Percentiles rank a stretch among this genome's conserved stretches.
Conservation (phyloP, 2,888 invertebrate species). For the Lithophane ornitopus region DNA sequence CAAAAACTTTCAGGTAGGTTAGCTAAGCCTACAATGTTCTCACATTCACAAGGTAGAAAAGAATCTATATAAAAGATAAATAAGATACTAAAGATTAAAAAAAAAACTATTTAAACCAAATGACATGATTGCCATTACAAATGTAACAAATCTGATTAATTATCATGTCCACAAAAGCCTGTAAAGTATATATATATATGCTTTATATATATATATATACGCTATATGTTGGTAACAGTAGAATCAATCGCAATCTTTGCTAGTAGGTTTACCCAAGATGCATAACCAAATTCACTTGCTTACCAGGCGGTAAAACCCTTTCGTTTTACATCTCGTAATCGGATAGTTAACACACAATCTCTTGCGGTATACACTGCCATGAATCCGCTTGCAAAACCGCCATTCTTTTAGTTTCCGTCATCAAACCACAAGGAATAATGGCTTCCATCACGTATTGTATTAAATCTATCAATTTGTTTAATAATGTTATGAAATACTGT, state of each 20-base stretch:
- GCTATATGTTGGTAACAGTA: too few species aligned
- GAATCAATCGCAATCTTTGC: neutral
- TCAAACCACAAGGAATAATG: constrained; percentile 46
- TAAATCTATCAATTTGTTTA: constrained; percentile 25
- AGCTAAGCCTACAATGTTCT: too few species aligned
- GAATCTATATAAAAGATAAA: too few species aligned
- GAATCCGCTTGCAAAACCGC: constrained; percentile 43
- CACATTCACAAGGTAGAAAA: too few species aligned
- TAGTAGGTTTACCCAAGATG: neutral
- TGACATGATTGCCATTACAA: too few species aligned
- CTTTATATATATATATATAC: too few species aligned
- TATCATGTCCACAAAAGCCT: too few species aligned
- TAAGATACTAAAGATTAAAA: too few species aligned
- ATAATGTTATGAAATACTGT: constrained; percentile 1
- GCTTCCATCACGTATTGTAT: constrained; percentile 39
- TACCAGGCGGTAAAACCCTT: constrained; percentile 43
- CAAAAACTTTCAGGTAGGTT: too few species aligned
- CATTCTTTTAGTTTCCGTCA: constrained; percentile 49
- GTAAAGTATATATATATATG: too few species aligned
- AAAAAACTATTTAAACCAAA: too few species aligned
- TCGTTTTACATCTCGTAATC: constrained; percentile 52
- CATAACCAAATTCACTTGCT: constrained; percentile 27
- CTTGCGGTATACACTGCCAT: constrained; percentile 40
- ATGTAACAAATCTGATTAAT: too few species aligned
- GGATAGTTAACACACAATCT: constrained; percentile 50